Base-by-base conservation (phyloP, 1,140 invertebrate species). In the Camponotus vicinus region DNA sequence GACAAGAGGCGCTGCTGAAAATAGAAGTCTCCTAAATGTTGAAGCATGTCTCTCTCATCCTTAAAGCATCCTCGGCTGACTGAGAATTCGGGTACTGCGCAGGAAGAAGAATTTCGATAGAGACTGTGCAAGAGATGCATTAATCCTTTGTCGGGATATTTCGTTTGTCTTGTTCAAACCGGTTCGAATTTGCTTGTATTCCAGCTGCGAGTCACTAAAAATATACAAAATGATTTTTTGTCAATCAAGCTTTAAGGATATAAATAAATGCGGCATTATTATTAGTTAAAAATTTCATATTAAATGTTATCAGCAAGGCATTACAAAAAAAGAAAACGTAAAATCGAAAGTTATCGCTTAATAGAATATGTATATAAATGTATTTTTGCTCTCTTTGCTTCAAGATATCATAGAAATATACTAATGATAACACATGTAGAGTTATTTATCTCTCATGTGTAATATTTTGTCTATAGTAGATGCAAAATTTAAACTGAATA, bases 21-120 rank as follows among this genome's bases (percentile, higher is more conserved):
- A 90, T 89, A 91, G 89, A 76, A 76, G 27, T 13, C 52, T 76
- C 57, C 78, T 90, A 89, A 89, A 91, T 91, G 77, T 88, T 88
- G 67, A 89, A 88, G 66, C 66, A 85, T n/a, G 21, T 9, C 57
- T n/a, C n/a, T 64, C 40, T 78, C 42, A 32, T n/a, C 32, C 32
- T 79, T 52, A 66, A 61, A 13, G 34, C n/a, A 34, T 32, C 32
- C n/a, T 76, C 13, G 18, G 6, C 55, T 34, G n/a, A 75, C 52
- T 18, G n/a, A 69, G 57, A 80, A 80, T 49, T 61, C 13, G 37
- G 15, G 9, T 75, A 64, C n/a, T 64, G 21, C 13, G 61, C 21
- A 64, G 69, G 7, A 61, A n/a, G 49, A n/a, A 21, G n/a, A 84
- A 76, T 42, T 55, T 3, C 21, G 15, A 76, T 61, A 57, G 21